Conservation (phyloP, 2,797 vertebrate genomes). For the Pangasius djambal region DNA sequence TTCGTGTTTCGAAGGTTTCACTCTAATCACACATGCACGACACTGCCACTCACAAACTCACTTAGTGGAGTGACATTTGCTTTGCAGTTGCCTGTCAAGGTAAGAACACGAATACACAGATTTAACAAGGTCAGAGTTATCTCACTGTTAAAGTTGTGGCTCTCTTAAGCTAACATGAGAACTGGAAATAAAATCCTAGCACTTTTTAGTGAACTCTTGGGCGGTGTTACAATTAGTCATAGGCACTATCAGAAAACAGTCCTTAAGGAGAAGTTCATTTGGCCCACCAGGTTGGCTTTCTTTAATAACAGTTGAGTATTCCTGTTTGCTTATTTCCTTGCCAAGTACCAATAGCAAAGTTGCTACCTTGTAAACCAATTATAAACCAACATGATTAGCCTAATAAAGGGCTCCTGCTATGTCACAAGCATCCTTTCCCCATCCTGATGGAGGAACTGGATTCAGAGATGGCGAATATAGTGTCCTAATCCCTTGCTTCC, state of each 20-base stretch:
- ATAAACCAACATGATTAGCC: neutral
- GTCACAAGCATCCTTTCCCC: neutral
- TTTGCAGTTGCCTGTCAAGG: slow-evolving; percentile 48
- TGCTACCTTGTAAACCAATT: neutral
- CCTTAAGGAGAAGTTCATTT: neutral
- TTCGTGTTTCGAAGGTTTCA: slow-evolving; percentile 58
- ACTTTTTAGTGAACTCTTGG: neutral
- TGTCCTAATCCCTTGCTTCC: too few relatives aligned
- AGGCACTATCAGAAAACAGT: neutral
- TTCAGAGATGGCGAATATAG: neutral
- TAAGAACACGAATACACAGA: neutral
- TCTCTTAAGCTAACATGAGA: slow-evolving; percentile 10
- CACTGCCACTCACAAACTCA: slow-evolving; percentile 42
- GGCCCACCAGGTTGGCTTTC: neutral
- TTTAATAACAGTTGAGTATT: neutral
- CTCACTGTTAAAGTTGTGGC: slow-evolving; percentile 17
- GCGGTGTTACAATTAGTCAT: too few relatives aligned
- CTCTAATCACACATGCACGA: slow-evolving; percentile 3
- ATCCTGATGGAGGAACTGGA: neutral
- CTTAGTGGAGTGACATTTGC: slow-evolving; percentile 56
- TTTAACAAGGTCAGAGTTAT: slow-evolving; percentile 49
- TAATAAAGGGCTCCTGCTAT: neutral
- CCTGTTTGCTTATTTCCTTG: neutral
- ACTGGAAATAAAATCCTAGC: neutral
- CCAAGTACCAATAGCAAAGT: neutral